Evolutionary conservation across 2,113 vertebrate species (phyloP).

Genomic region (Hemicordylus capensis): DNA sequence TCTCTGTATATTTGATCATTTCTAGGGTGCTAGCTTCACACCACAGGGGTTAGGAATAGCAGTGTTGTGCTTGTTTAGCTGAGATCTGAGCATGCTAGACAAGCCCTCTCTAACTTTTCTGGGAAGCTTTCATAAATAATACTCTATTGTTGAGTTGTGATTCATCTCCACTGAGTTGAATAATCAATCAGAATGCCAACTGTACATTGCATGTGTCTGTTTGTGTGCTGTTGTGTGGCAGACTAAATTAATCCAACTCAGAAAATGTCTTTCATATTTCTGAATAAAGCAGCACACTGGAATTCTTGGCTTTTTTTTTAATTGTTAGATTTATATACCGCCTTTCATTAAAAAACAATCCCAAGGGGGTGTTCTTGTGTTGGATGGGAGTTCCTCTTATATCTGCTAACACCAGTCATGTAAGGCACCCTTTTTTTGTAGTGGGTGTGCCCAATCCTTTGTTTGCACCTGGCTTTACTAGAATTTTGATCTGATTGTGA

Average conservation of each 20-base stretch:
- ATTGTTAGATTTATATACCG: no score
- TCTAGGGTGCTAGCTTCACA: conserved; percentile 2
- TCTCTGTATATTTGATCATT: neutral
- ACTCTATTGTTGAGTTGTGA: neutral
- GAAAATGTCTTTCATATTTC: conserved; percentile 20
- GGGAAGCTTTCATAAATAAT: conserved; percentile 17
- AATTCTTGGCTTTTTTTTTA: conserved; percentile 34
- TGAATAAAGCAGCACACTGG: conserved; percentile 3
- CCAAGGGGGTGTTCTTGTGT: no score
- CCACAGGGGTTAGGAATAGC: neutral
- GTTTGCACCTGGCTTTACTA: conserved; percentile 10
- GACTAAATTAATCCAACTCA: conserved; percentile 1
- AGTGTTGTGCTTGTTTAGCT: neutral
- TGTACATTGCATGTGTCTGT: neutral
- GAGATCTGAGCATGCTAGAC: neutral
- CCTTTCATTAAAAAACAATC: no score
- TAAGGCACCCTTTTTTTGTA: conserved; percentile 19
- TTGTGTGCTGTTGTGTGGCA: conserved; percentile 27
- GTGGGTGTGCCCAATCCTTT: conserved; percentile 18
- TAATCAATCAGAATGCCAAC: conserved; percentile 24
- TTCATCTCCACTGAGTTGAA: conserved; percentile 25
- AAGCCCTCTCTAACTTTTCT: conserved; percentile 16
- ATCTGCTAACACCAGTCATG: conserved; percentile 39
- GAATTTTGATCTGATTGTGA: conserved; percentile 12
- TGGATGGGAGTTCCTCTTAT: neutral